Percentiles rank a stretch among this genome's conserved stretches.
Evolutionary conservation across 1,140 invertebrate genomes (phyloP).

Genomic region (Eriocheir sinensis): DNA sequence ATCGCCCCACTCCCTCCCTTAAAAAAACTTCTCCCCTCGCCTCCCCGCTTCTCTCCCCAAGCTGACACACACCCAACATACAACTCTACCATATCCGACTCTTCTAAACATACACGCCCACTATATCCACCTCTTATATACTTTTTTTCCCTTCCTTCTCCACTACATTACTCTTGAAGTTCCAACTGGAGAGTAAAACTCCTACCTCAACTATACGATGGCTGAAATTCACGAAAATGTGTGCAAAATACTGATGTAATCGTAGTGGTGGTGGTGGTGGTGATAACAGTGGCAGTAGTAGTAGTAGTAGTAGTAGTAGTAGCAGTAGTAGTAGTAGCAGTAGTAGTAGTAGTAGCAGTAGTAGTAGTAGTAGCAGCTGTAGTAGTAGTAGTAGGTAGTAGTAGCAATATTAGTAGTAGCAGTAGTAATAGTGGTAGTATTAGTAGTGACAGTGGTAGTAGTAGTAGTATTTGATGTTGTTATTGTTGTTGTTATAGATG

Average conservation of each 20-base stretch:
- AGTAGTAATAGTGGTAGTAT: background rate
- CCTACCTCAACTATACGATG: too few species aligned
- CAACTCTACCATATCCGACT: background rate
- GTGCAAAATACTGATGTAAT: too few species aligned
- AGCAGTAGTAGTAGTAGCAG: background rate
- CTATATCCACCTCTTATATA: background rate
- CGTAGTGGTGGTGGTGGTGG: background rate
- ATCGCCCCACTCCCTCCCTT: background rate
- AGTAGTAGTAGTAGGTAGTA: background rate
- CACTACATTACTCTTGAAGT: background rate
- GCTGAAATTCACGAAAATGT: too few species aligned
- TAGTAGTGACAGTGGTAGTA: background rate
- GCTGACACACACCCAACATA: background rate
- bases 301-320: background rate
- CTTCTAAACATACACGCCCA: background rate
- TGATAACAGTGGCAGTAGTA: background rate
- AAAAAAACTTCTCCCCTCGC: too few species aligned
- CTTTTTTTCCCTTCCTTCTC: background rate
- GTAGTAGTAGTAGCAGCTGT: background rate
- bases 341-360: conserved; percentile 11
- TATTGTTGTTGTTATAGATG: background rate
- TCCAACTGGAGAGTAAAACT: background rate
- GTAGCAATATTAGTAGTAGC: conserved; percentile 4
- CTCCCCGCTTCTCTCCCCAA: background rate
- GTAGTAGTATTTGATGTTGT: too few species aligned